These are phyloP conservation scores for Campoletis sonorensis DNA, from an alignment of 1,140 invertebrate genomes.

Conservation along the genomic window DNA sequence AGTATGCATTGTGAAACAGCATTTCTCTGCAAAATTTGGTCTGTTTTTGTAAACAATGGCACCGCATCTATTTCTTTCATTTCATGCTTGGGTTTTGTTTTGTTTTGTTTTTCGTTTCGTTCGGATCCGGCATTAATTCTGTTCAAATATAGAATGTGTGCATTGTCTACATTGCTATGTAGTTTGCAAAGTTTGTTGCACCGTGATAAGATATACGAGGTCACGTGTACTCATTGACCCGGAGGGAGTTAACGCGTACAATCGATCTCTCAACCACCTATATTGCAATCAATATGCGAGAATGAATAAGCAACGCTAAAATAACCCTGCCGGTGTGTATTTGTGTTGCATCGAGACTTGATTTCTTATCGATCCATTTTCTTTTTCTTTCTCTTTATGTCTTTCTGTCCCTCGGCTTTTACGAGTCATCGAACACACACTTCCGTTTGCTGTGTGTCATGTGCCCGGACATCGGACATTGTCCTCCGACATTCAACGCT, in stretches of 20 bases:
- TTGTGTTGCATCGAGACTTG: background rate
- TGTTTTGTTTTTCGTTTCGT: background rate
- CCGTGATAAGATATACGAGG: conserved; percentile 16
- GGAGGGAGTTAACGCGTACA: background rate
- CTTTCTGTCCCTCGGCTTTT: background rate
- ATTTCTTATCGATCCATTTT: background rate
- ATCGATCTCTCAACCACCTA: background rate
- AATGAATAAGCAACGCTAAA: background rate
- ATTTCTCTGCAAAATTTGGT: background rate
- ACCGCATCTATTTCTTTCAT: no score
- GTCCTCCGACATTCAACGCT: background rate
- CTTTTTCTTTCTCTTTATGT: background rate
- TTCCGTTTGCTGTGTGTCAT: conserved; percentile 1
- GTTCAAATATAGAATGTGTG: conserved; percentile 19
- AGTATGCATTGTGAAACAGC: background rate
- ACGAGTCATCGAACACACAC: conserved; percentile 13
- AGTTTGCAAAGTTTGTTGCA: background rate
- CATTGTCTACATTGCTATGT: background rate
- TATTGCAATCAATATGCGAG: background rate
- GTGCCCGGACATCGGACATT: background rate
- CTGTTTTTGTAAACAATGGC: background rate
- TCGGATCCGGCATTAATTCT: background rate
- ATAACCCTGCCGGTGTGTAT: background rate
- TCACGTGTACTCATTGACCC: conserved; percentile 18
- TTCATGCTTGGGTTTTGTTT: no score